Percentiles rank a stretch among this genome's conserved stretches.
Evolutionary conservation across 2,888 invertebrate species (phyloP).

Genomic region (Lycocerus yunnanus): DNA sequence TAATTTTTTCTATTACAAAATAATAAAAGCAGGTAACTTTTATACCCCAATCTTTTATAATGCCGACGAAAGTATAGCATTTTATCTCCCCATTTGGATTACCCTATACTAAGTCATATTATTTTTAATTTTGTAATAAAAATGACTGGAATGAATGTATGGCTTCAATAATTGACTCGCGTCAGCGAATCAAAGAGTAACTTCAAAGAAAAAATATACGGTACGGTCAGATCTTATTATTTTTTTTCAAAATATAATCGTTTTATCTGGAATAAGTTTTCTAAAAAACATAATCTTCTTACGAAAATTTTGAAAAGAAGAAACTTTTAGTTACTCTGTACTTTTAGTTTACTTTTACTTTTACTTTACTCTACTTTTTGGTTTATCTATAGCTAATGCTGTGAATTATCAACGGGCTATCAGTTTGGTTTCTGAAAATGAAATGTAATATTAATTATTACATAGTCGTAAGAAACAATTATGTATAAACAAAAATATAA

Average conservation of each 20-base stretch:
- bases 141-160: background rate
- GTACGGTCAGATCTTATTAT: too few relatives aligned
- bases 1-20: background rate
- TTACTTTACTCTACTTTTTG: too few relatives aligned
- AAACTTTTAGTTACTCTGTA: too few relatives aligned
- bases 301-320: background rate
- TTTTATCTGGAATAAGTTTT: background rate
- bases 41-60: background rate
- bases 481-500: too few relatives aligned
- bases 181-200: background rate
- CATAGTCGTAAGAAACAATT: too few relatives aligned
- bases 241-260: background rate
- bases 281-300: background rate
- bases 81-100: background rate
- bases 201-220: background rate
- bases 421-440: too few relatives aligned
- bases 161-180: background rate
- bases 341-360: too few relatives aligned
- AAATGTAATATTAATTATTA: too few relatives aligned
- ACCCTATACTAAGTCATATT: background rate
- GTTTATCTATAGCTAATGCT: too few relatives aligned
- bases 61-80: background rate
- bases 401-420: too few relatives aligned
- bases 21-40: background rate
- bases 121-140: background rate